Conservation (phyloP, 2,113 vertebrate genomes). For the Chaetops frenatus region DNA sequence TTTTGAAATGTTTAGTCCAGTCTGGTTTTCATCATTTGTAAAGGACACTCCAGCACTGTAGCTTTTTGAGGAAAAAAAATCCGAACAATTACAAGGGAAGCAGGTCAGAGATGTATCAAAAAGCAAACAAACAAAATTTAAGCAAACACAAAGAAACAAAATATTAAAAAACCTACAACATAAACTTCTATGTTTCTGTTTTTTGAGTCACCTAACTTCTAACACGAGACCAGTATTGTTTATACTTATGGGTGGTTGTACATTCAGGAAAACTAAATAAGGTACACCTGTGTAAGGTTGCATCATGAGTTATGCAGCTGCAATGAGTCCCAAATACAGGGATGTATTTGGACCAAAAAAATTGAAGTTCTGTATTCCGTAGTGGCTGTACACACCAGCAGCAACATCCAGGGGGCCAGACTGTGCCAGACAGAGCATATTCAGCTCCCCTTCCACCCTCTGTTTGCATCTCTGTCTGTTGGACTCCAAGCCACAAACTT, state of each 20-base stretch:
- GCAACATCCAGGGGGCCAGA: no score
- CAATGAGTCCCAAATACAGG: background rate
- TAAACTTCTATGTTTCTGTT: background rate
- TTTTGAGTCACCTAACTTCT: background rate
- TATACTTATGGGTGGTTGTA: background rate
- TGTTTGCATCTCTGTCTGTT: fast-evolving
- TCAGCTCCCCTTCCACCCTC: background rate
- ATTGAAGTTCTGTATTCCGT: fast-evolving
- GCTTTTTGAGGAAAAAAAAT: background rate
- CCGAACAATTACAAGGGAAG: background rate
- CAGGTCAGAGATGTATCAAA: background rate
- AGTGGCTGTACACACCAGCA: background rate
- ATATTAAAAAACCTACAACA: background rate
- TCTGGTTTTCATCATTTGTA: background rate
- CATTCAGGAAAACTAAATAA: background rate
- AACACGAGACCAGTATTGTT: background rate
- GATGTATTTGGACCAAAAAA: background rate
- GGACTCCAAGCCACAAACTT: background rate
- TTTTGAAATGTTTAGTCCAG: background rate
- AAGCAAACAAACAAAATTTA: background rate
- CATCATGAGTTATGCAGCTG: background rate
- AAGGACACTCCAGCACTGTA: background rate
- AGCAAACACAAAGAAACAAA: background rate
- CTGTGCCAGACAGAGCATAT: background rate
- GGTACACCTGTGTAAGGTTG: background rate